These are phyloP conservation scores for Vultur gryphus DNA, from an alignment of 2,797 vertebrate genomes.

Conservation along the genomic window DNA sequence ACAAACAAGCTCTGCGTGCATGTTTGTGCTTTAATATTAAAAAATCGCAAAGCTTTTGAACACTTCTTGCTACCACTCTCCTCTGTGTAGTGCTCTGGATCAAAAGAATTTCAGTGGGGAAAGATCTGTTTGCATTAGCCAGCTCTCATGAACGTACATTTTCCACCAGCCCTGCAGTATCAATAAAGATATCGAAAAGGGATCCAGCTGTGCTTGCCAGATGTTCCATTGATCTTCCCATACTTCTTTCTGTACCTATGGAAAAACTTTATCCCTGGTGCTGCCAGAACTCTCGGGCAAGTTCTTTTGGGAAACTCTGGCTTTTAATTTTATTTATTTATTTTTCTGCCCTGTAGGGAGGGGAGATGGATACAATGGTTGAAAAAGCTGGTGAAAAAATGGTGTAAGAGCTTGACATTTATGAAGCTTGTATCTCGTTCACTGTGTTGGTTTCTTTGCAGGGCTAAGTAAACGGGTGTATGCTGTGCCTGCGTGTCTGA, in stretches of 20 bases:
- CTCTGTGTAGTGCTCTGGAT: not conserved
- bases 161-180: slow-evolving; percentile 1
- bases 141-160: not conserved
- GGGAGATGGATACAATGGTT: not conserved
- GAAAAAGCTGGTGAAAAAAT: not conserved
- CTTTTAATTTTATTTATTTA: not conserved
- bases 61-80: not conserved
- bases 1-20: not conserved
- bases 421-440: not conserved
- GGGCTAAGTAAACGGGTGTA: not conserved
- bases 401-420: not conserved
- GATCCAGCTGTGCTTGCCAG: slow-evolving; percentile 47
- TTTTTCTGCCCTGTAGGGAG: not conserved
- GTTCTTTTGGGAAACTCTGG: slow-evolving; percentile 23
- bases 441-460: not conserved
- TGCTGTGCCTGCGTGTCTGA: not conserved
- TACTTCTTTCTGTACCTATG: slow-evolving; percentile 2
- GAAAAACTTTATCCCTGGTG: slow-evolving; percentile 34
- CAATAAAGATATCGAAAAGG: not conserved
- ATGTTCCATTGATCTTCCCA: slow-evolving; percentile 19
- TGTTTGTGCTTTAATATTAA: not conserved
- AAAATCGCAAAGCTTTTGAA: slow-evolving; percentile 1
- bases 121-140: not conserved
- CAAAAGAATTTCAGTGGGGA: not conserved
- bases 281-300: slow-evolving; percentile 11